These are phyloP conservation scores for Pecten maximus DNA, from an alignment of 2,888 invertebrate genomes.

Conservation along the genomic window DNA sequence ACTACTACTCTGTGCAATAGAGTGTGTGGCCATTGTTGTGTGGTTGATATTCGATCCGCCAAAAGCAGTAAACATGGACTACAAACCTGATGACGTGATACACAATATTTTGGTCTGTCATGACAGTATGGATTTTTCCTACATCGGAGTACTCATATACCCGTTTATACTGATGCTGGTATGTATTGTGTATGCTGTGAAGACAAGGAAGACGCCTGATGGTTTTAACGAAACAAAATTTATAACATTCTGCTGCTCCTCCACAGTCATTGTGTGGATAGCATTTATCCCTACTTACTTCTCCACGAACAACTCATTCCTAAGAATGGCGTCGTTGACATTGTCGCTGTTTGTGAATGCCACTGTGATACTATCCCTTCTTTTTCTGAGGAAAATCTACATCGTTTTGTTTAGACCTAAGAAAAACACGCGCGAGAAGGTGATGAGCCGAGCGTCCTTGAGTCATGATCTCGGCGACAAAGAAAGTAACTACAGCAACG, in stretches of 20 bases:
- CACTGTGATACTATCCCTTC: constrained; percentile 84
- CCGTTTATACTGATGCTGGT: constrained; percentile 84
- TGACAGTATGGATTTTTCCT: constrained; percentile 84
- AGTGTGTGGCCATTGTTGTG: constrained; percentile 83
- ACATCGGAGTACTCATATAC: constrained; percentile 84
- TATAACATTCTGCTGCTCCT: constrained; percentile 85
- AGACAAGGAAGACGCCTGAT: constrained; percentile 85
- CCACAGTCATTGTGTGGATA: constrained; percentile 85
- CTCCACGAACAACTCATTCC: constrained; percentile 83
- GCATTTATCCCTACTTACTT: constrained; percentile 85
- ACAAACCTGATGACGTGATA: constrained; percentile 69
- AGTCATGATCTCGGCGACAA: constrained; percentile 33
- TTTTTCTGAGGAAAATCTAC: constrained; percentile 85
- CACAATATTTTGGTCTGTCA: constrained; percentile 81
- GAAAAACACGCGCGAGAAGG: constrained; percentile 85
- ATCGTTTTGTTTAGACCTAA: constrained; percentile 85
- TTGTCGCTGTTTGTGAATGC: constrained; percentile 85
- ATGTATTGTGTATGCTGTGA: constrained; percentile 85
- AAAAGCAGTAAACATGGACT: constrained; percentile 73
- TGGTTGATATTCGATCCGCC: constrained; percentile 84
- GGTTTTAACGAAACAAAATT: constrained; percentile 86
- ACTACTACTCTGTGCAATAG: constrained; percentile 83
- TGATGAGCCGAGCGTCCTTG: constrained; percentile 82
- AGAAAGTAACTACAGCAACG: neutral
- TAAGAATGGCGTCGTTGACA: constrained; percentile 84